phyloP scores from a whole-genome alignment of 2,888 invertebrate genomes.

The Orthosia incerta region DNA sequence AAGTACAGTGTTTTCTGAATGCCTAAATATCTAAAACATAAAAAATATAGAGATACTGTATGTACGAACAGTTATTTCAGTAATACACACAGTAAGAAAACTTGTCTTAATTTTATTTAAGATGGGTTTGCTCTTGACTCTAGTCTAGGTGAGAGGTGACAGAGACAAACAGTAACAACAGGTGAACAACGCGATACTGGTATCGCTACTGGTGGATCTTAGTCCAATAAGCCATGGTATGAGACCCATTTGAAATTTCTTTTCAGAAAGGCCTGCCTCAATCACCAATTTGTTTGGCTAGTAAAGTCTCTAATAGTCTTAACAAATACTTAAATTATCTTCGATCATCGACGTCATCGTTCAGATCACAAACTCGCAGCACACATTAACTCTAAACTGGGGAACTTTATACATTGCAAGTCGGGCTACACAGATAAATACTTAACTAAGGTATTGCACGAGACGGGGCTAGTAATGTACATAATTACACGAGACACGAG shows the following conservation, averaged over 20 bases:
- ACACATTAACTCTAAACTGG: constrained; percentile 56
- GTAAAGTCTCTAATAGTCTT: not conserved
- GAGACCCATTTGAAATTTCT: not conserved
- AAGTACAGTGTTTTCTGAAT: constrained; percentile 29
- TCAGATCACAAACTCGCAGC: constrained; percentile 39
- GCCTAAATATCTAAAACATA: not conserved
- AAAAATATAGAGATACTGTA: not conserved
- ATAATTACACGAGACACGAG: constrained; percentile 85
- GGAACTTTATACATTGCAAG: constrained; percentile 86
- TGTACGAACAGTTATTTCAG: not conserved
- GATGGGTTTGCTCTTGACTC: too few relatives aligned
- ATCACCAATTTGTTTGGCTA: constrained; percentile 28
- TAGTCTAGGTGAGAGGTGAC: too few relatives aligned
- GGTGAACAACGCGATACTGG: too few relatives aligned
- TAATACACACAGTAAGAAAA: not conserved
- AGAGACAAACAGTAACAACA: too few relatives aligned
- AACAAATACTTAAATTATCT: constrained; percentile 2
- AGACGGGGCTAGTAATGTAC: constrained; percentile 86
- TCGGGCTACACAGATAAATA: constrained; percentile 88
- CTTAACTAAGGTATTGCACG: constrained; percentile 90
- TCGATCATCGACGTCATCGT: not conserved
- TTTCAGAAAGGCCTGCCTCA: not conserved
- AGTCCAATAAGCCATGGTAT: not conserved
- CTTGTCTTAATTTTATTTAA: too few relatives aligned
- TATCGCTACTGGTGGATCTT: too few relatives aligned